These are phyloP conservation scores for Amphipyra tragopoginis DNA, from an alignment of 2,888 invertebrate species.

Conservation along the genomic window DNA sequence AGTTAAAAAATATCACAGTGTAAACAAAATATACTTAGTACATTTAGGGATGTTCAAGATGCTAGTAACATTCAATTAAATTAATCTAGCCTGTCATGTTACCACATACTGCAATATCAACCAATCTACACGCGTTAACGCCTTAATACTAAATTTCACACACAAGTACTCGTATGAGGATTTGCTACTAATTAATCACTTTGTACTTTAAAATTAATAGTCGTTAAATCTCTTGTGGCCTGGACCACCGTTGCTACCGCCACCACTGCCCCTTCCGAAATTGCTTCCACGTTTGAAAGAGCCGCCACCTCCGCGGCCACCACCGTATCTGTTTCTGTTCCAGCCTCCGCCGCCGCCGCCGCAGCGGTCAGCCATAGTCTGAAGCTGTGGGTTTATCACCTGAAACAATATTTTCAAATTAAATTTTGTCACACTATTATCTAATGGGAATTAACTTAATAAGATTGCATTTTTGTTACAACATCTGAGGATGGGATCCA, in stretches of 20 bases:
- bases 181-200: constrained; percentile 72
- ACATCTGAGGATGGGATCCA: constrained; percentile 94
- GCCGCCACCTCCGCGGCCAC: constrained; percentile 85
- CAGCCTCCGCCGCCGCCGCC: constrained; percentile 91
- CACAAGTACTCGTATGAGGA: constrained; percentile 83
- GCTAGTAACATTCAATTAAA: constrained; percentile 64
- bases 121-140: constrained; percentile 67
- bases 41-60: constrained; percentile 59
- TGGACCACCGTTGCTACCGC: constrained; percentile 69
- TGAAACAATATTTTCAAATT: constrained; percentile 68
- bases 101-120: constrained; percentile 70
- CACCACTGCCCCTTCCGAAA: constrained; percentile 82
- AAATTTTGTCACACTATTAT: neutral
- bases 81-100: constrained; percentile 68
- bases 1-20: constrained; percentile 86
- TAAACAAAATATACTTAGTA: constrained; percentile 73
- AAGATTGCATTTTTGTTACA: constrained; percentile 81
- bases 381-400: constrained; percentile 96
- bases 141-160: constrained; percentile 70
- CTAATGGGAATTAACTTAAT: neutral
- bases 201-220: constrained; percentile 75
- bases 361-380: constrained; percentile 93
- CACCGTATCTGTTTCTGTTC: constrained; percentile 88
- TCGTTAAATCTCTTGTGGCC: constrained; percentile 85
- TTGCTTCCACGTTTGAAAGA: constrained; percentile 86